Base-by-base conservation (phyloP, 1,140 invertebrate species). In the Agraylea sexmaculata region DNA sequence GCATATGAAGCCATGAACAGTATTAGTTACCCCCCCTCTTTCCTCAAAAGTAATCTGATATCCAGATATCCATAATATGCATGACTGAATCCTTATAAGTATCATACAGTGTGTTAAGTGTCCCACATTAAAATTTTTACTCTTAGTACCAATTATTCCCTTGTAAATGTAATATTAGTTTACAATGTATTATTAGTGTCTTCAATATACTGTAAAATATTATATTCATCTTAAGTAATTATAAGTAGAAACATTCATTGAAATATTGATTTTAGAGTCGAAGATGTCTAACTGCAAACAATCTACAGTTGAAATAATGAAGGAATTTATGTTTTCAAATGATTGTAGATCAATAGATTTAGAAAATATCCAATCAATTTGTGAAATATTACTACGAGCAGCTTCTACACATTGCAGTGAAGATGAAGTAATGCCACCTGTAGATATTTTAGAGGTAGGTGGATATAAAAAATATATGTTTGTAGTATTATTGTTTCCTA, bases 361-460 rank as follows among this genome's bases (percentile, higher is more conserved):
- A 19, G 45, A 42, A 20, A 56, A 57, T 5, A 46, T 63, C 42
- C 56, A 56, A 23, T 54, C 56, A 45, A 51, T 71, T 21, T 68
- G 65, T 50, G 68, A 71, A 47, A 59, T 67, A 34, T 57, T 71
- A 11, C 53, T 68, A 8, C 56, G 60, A 29, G 60, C 64, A 23
- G 58, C 66, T 20, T 50, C 54, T 29, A 58, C 52, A 13, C 50
- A 50, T 36, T 55, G 55, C 41, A 59, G 56, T 43, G 42, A 49
- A 4, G 43, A 49, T 11, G 59, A 59, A 45, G 54, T 59, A 41
- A 53, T 68, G 56, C 64, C 62, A 3, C 46, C 54, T 1, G 50
- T 57, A 12, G 50, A 55, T 11, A 63, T 61, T 31, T 52, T 55
- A n/a, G 67, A 67, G 57, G 61, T 69, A 44, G 48, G 18, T 37